phyloP scores from a whole-genome alignment of 2,888 invertebrate genomes.

The Eupeodes luniger region DNA sequence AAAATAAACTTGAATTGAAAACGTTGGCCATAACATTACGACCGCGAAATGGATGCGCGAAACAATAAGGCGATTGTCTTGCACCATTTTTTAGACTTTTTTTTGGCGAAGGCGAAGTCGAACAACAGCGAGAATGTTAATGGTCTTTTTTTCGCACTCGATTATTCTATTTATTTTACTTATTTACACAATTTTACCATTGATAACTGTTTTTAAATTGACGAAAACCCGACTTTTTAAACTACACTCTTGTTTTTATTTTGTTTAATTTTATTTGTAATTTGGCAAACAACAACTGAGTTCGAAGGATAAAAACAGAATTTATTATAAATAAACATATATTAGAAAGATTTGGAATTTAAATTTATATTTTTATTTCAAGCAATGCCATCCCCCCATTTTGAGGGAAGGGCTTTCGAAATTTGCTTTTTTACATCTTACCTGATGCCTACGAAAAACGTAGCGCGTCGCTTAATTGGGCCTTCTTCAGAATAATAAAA shows the following conservation, averaged over 20 bases:
- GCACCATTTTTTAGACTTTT: conserved; percentile 40
- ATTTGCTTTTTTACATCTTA: conserved; percentile 72
- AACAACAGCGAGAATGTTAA: conserved; percentile 51
- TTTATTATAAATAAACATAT: conserved; percentile 67
- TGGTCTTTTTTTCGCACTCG: conserved; percentile 55
- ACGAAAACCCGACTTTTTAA: conserved; percentile 41
- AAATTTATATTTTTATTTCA: conserved; percentile 21
- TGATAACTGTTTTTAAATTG: conserved; percentile 18
- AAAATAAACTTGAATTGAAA: conserved; percentile 57
- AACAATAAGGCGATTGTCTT: conserved; percentile 61
- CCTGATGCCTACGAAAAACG: conserved; percentile 72
- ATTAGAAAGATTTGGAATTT: conserved; percentile 59
- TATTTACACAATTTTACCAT: conserved; percentile 51
- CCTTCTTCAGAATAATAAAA: conserved; percentile 35
- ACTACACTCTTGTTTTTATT: conserved; percentile 64
- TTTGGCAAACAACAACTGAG: conserved; percentile 34
- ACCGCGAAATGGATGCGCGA: conserved; percentile 73
- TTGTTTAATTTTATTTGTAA: background rate
- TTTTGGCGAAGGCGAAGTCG: conserved; percentile 21
- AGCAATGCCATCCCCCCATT: conserved; percentile 62
- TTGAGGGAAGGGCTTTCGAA: conserved; percentile 54
- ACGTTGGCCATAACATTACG: conserved; percentile 71
- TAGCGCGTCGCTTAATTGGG: conserved; percentile 57
- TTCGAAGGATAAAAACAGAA: conserved; percentile 63
- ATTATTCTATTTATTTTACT: conserved; percentile 42